Evolutionary conservation across 2,113 vertebrate species (phyloP).

Genomic region (Glaucidium brasilianum): DNA sequence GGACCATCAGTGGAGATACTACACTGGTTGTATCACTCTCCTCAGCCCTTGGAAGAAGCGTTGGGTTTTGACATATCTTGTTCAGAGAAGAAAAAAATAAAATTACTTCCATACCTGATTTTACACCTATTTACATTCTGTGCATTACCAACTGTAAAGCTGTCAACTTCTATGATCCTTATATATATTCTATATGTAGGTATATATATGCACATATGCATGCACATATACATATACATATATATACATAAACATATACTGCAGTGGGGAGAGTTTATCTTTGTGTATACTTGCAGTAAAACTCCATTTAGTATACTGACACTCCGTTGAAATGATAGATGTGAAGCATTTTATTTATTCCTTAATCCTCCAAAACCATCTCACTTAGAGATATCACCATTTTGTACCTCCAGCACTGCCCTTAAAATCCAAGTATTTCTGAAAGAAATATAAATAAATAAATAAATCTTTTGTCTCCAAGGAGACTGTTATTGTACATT

Average conservation of each 20-base stretch:
- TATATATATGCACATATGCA: background rate
- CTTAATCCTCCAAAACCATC: background rate
- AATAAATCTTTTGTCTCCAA: constrained; percentile 15
- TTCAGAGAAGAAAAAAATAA: background rate
- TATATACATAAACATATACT: background rate
- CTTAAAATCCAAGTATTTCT: background rate
- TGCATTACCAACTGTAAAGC: background rate
- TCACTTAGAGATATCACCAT: background rate
- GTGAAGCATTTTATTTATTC: background rate
- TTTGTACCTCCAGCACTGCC: background rate
- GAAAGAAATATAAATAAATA: background rate
- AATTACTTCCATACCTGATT: background rate
- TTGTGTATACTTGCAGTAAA: background rate
- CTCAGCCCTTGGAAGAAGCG: background rate
- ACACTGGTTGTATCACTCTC: background rate
- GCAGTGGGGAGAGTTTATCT: background rate
- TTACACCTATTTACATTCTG: background rate
- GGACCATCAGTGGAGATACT: background rate
- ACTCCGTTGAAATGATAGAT: background rate
- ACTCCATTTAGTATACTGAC: background rate
- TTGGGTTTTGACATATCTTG: background rate
- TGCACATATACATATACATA: fast-evolving
- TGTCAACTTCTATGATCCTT: background rate
- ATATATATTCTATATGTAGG: background rate
- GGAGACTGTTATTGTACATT: background rate